Conservation (phyloP, 1,140 invertebrate species). For the Mesaphorura yosii region DNA sequence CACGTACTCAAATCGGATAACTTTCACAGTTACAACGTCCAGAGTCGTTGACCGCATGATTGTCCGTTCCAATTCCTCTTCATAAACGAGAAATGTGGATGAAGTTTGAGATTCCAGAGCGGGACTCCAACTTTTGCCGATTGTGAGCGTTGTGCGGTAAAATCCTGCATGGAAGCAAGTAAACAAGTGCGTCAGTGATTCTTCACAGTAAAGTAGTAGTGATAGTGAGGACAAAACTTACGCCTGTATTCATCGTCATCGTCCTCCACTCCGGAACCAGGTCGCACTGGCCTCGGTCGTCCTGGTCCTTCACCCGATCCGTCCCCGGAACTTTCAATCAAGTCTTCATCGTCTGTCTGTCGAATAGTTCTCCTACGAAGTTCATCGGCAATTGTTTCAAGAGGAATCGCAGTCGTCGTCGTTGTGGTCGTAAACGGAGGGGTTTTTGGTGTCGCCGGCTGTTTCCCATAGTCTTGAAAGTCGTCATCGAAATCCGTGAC, state of each 20-base stretch:
- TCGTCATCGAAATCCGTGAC: too few species aligned
- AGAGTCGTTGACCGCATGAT: constrained; percentile 2
- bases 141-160: constrained; percentile 24
- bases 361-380: neutral
- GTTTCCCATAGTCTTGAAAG: too few species aligned
- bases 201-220: too few species aligned
- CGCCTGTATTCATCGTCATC: neutral
- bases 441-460: neutral
- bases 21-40: constrained; percentile 19
- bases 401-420: neutral
- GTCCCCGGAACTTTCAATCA: constrained; percentile 10
- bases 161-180: constrained; percentile 15
- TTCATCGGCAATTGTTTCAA: neutral
- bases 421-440: neutral
- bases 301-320: constrained; percentile 11
- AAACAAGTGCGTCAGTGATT: neutral
- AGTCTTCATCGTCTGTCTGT: constrained; percentile 26
- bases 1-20: constrained; percentile 26
- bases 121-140: constrained; percentile 28
- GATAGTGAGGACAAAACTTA: neutral
- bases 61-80: constrained; percentile 20
- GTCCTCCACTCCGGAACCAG: neutral
- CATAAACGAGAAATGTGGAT: constrained; percentile 13
- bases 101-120: constrained; percentile 12
- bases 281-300: neutral